Percentiles rank a stretch among this genome's conserved stretches.
phyloP scores from a whole-genome alignment of 1,140 invertebrate species.

The Berghia stephanieae region DNA sequence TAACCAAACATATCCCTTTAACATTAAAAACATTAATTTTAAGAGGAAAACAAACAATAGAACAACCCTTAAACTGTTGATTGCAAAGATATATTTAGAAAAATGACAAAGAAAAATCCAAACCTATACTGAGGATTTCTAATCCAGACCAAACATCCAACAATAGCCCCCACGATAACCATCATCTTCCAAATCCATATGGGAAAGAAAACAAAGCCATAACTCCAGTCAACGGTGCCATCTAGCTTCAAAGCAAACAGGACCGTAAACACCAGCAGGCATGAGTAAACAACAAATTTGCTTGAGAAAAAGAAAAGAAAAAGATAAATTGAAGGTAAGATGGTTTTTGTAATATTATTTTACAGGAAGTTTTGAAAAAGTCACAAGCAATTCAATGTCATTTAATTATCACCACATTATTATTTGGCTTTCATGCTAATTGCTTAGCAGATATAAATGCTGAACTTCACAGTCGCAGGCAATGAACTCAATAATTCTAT shows the following conservation, averaged over 20 bases:
- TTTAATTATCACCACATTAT: not conserved
- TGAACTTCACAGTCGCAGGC: not conserved
- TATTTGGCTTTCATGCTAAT: not conserved
- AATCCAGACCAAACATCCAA: slow-evolving; percentile 95
- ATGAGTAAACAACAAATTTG: slow-evolving; percentile 95
- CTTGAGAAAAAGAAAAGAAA: slow-evolving; percentile 72
- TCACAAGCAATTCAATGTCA: not conserved
- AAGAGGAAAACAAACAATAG: not conserved
- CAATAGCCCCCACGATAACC: slow-evolving; percentile 85
- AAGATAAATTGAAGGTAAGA: not conserved
- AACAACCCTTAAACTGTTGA: not conserved
- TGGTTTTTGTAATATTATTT: not conserved
- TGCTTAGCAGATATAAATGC: not conserved
- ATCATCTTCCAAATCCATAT: slow-evolving; percentile 97
- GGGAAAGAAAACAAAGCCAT: slow-evolving; percentile 92
- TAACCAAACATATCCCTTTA: too few species aligned
- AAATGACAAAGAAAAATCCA: slow-evolving; percentile 23
- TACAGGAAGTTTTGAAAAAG: not conserved
- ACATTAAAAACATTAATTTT: too few species aligned
- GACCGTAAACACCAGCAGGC: slow-evolving; percentile 88
- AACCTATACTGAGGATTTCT: slow-evolving; percentile 91
- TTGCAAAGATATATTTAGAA: too few species aligned
- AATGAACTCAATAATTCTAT: not conserved
- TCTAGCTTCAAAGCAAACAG: slow-evolving; percentile 90
- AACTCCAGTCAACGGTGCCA: slow-evolving; percentile 87